phyloP scores from a whole-genome alignment of 2,888 invertebrate species.

The Cheiracanthium punctorium region DNA sequence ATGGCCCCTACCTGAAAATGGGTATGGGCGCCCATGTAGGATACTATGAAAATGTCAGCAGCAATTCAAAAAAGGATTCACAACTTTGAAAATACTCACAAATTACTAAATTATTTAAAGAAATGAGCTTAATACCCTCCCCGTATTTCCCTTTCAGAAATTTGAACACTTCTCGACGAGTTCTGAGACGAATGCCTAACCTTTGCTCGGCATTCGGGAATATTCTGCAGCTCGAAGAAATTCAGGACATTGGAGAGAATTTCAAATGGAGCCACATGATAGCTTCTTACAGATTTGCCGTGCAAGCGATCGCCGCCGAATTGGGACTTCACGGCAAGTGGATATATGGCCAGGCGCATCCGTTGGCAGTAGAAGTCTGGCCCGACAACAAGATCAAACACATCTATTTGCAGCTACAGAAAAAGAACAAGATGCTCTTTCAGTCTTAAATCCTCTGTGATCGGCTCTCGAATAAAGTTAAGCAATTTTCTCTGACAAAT shows the following conservation, averaged over 20 bases:
- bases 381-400: not conserved
- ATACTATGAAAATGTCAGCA: too few species aligned
- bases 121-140: too few species aligned
- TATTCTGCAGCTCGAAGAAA: not conserved
- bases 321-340: constrained; percentile 22
- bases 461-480: too few species aligned
- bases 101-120: too few species aligned
- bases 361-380: constrained; percentile 5
- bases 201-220: not conserved
- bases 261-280: constrained; percentile 14
- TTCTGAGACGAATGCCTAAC: not conserved
- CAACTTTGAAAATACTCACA: too few species aligned
- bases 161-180: not conserved
- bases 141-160: not conserved
- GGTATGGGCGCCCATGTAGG: too few species aligned
- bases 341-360: not conserved
- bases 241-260: not conserved
- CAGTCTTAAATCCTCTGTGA: too few species aligned
- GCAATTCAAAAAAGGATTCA: too few species aligned
- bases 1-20: too few species aligned
- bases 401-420: not conserved
- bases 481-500: too few species aligned
- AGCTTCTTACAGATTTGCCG: constrained; percentile 1
- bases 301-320: constrained; percentile 12
- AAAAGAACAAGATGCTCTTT: constrained; percentile 30